Base-by-base conservation (phyloP, 1,140 invertebrate genomes). In the Mesaphorura yosii region DNA sequence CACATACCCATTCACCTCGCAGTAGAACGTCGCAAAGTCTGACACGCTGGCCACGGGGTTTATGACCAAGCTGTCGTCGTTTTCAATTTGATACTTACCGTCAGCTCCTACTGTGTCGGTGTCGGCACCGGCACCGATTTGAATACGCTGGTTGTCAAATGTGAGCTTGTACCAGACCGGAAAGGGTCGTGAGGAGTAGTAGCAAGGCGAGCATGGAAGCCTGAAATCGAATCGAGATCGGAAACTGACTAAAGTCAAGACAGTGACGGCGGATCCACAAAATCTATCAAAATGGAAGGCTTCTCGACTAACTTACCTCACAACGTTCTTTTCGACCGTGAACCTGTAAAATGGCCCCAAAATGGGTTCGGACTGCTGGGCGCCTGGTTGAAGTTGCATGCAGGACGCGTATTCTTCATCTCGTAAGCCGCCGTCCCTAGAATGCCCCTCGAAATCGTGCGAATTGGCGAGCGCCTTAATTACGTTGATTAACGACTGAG, bases 341-440 rank as follows among this genome's bases (percentile, higher is more conserved):
- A 31, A 29, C 20, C 37, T 48, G 14, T 48, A 31, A 22, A 48
- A 48, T 7, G 46, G 46, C 28, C 46, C 46, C 17, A 48, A 48
- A 10, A 48, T 48, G 10, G 31, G n/a, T 26, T 48, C 46, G 19
- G 31, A 34, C 3, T 37, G 15, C 27, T 3, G 5, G 6, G 31
- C 7, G 19, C 37, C 5, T 17, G 37, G 46, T 7, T 34, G 14
- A 6, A 5, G 19, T 22, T 15, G 4, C 10, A 48, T 27, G 29
- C 46, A 48, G 46, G 37, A 48, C 31, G 31, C 20, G 20, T 48
- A 48, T 26, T 48, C 46, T 23, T 29, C 46, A 26, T 48, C 44
- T 25, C 23, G 10, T 7, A 26, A 7, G 6, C 25, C 40, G 23
- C 7, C 27, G 10, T 48, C n/a, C n/a, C 10, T 34, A 10, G 31